Evolutionary conservation across 2,113 vertebrate genomes (phyloP), one percentile per base, ranked within the genome.

Genomic region (Gavia stellata): DNA sequence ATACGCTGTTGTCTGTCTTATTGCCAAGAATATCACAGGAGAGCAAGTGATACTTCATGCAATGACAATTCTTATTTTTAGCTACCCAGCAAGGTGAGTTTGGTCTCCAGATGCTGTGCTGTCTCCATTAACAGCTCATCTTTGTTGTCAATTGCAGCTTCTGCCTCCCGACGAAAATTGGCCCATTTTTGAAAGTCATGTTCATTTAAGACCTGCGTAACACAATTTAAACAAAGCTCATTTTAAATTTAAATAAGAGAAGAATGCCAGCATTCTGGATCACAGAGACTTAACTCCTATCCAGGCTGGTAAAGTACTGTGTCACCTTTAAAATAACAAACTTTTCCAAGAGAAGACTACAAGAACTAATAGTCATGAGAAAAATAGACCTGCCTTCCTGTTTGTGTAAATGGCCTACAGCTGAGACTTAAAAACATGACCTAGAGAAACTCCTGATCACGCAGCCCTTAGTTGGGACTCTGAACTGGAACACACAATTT

Each of bases 11-110:
- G 34, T 82, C 79, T 84, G 42, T 90, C 86, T 94, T 55, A 40
- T 78, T 92, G 96, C 86, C 80, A 95, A 75, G 78, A 86, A 66
- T 58, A 86, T 67, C 81, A 40, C 68, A 91, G 72, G 34, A 83
- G 61, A 95, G 67, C 58, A 74, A 92, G 25, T 10, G 81, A 75
- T 55, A 61, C 47, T 79, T 87, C 55, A 78, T 0, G 2, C 75
- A 81, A 74, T 38, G 81, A 92, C 15, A 21, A 72, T 78, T 97
- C 42, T 56, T 97, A 91, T 97, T 97, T 97, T 94, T 97, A 97
- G 70, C 61, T 98, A 99, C 99, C 99, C 12, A 99, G 97, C 86
- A 99, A 97, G 82, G 97, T 99, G 81, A 99, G 98, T 47, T 98
- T 98, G 52, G 97, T 98, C 96, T 99, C 99, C 96, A 99, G 95